Percentiles rank a stretch among this genome's conserved stretches.
Conservation (phyloP, 1,140 invertebrate genomes). For the Venturia canescens region DNA sequence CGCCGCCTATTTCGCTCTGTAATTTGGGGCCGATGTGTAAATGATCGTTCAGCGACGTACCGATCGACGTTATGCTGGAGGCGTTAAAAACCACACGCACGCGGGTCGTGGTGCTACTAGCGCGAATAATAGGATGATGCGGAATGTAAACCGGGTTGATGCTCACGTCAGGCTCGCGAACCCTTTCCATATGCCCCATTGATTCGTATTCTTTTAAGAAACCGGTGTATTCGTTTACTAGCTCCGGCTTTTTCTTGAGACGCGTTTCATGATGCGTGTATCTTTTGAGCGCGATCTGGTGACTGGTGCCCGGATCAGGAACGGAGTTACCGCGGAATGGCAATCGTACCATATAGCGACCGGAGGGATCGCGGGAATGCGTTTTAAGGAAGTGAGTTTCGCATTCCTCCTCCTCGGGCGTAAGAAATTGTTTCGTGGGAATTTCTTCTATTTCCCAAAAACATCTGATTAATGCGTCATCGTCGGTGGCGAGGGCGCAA, state of each 20-base stretch:
- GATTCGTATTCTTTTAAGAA: slow-evolving; percentile 7
- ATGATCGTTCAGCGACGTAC: slow-evolving; percentile 62
- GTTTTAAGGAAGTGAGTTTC: slow-evolving; percentile 54
- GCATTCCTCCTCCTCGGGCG: slow-evolving; percentile 49
- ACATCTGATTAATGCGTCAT: slow-evolving; percentile 43
- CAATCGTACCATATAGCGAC: not conserved
- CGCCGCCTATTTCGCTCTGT: slow-evolving; percentile 59
- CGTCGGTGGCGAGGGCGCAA: slow-evolving; percentile 6
- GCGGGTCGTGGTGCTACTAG: slow-evolving; percentile 57
- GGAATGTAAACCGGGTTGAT: slow-evolving; percentile 46
- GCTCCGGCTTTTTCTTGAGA: not conserved
- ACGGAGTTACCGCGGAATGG: slow-evolving; percentile 21
- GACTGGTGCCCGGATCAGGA: not conserved
- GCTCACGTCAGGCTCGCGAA: not conserved
- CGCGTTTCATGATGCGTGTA: not conserved
- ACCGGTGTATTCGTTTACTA: not conserved
- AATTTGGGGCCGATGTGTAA: slow-evolving; percentile 65
- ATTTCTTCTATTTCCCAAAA: slow-evolving; percentile 66
- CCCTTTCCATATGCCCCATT: slow-evolving; percentile 7
- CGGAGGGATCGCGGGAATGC: slow-evolving; percentile 43
- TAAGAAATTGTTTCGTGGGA: slow-evolving; percentile 11
- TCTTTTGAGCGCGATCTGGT: not conserved
- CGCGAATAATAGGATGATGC: slow-evolving; percentile 61
- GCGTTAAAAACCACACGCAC: slow-evolving; percentile 68
- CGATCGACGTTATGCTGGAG: slow-evolving; percentile 55